Evolutionary conservation across 2,113 vertebrate genomes (phyloP).

Genomic region (Lanius ludovicianus): DNA sequence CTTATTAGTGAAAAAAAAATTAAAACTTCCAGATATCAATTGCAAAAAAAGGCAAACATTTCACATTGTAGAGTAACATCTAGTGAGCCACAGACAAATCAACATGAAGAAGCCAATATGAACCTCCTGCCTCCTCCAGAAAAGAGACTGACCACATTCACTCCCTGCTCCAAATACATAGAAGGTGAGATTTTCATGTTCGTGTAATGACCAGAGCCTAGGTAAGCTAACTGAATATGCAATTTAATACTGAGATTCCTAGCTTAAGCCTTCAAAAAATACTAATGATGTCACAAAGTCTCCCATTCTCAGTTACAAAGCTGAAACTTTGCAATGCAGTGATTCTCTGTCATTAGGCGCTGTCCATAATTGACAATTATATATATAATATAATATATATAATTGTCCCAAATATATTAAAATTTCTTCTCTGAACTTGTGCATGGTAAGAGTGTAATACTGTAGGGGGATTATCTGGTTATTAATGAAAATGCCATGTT

Average conservation of each 20-base stretch:
- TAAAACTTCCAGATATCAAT: not conserved
- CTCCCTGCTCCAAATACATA: not conserved
- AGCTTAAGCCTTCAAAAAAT: not conserved
- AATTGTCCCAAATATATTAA: rapidly evolving
- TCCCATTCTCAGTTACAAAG: not conserved
- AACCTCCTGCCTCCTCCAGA: not conserved
- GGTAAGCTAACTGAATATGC: not conserved
- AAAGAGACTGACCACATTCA: not conserved
- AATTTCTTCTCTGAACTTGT: not conserved
- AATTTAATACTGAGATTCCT: not conserved
- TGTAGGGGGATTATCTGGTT: not conserved
- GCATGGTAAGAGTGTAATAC: not conserved
- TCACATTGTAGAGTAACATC: not conserved
- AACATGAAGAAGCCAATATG: not conserved
- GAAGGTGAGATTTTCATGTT: not conserved
- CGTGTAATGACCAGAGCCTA: not conserved
- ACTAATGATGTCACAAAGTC: not conserved
- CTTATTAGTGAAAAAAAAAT: not conserved
- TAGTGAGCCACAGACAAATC: not conserved
- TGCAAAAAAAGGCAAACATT: not conserved
- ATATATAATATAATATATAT: too few species aligned
- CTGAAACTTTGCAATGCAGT: not conserved
- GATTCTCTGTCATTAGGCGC: not conserved
- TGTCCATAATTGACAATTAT: rapidly evolving
- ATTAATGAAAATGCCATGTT: not conserved